These are phyloP conservation scores for Acomys russatus DNA, from an alignment of 2,797 vertebrate species.

Conservation along the genomic window DNA sequence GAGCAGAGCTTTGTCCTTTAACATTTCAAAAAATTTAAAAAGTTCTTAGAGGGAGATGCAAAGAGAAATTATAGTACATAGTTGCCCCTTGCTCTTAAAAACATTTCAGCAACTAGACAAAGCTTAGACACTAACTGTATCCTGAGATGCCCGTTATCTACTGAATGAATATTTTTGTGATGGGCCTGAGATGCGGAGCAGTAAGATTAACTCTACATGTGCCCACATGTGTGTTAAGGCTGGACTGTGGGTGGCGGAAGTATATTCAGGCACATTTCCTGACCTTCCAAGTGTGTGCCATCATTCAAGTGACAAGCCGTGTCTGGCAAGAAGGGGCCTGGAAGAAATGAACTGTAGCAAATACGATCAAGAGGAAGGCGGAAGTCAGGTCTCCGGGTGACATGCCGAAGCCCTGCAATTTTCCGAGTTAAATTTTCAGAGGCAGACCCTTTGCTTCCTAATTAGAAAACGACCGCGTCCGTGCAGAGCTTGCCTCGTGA, in stretches of 20 bases:
- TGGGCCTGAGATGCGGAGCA: background rate
- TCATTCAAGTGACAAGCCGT: background rate
- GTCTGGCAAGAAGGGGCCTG: background rate
- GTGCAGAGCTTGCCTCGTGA: background rate
- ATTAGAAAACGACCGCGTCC: conserved; percentile 32
- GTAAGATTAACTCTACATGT: background rate
- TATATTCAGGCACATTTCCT: background rate
- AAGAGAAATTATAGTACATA: background rate
- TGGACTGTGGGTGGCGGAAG: background rate
- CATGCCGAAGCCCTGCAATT: background rate
- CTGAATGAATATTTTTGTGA: background rate
- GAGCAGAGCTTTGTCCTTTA: background rate
- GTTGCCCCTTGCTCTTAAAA: conserved; percentile 19
- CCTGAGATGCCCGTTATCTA: background rate
- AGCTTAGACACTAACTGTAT: background rate
- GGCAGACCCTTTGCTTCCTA: background rate
- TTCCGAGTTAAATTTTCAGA: conserved; percentile 24
- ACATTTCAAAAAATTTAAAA: background rate
- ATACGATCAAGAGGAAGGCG: background rate
- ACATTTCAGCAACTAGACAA: background rate
- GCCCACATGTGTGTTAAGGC: background rate
- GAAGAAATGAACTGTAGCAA: background rate
- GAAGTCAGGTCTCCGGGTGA: background rate
- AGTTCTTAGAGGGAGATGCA: background rate
- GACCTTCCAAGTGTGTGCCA: background rate